Conservation (phyloP, 2,113 vertebrate genomes). For the Mugil cephalus region DNA sequence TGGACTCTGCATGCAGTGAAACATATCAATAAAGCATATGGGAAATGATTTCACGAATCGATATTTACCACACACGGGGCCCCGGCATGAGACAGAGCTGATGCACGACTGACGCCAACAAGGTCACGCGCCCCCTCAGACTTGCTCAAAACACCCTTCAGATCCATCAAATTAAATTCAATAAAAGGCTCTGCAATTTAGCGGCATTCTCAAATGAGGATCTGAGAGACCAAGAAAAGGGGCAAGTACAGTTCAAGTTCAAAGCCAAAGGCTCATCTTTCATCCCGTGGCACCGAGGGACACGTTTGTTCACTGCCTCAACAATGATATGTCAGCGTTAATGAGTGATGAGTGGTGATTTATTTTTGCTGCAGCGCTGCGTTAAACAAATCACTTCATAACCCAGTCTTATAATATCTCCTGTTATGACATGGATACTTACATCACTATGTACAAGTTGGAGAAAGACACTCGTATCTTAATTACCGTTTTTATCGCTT, state of each 20-base stretch:
- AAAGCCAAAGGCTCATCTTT: conserved; percentile 72
- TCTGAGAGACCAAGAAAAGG: conserved; percentile 35
- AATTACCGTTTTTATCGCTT: conserved; percentile 8
- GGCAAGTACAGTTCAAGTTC: conserved; percentile 75
- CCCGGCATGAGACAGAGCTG: conserved; percentile 25
- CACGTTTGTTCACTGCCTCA: conserved; percentile 47
- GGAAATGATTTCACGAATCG: conserved; percentile 49
- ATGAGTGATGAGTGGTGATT: conserved; percentile 73
- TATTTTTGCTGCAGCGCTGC: conserved; percentile 56
- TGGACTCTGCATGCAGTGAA: conserved; percentile 5
- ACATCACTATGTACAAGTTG: conserved; percentile 39
- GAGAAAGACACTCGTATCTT: conserved; percentile 8
- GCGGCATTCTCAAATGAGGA: conserved; percentile 51
- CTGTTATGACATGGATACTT: conserved; percentile 51
- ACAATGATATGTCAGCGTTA: conserved; percentile 63
- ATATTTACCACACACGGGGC: conserved; percentile 45
- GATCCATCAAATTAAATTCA: conserved; percentile 61
- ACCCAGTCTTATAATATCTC: conserved; percentile 54
- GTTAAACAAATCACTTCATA: conserved; percentile 67
- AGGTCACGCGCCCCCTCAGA: conserved; percentile 54
- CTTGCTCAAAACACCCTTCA: conserved; percentile 48
- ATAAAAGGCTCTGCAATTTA: conserved; percentile 49
- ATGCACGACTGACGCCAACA: conserved; percentile 22
- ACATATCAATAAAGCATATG: conserved; percentile 51
- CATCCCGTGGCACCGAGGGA: conserved; percentile 45